Conservation (phyloP, 53 echinoderm and acorn worm species). For the Patiria pectinifera region DNA sequence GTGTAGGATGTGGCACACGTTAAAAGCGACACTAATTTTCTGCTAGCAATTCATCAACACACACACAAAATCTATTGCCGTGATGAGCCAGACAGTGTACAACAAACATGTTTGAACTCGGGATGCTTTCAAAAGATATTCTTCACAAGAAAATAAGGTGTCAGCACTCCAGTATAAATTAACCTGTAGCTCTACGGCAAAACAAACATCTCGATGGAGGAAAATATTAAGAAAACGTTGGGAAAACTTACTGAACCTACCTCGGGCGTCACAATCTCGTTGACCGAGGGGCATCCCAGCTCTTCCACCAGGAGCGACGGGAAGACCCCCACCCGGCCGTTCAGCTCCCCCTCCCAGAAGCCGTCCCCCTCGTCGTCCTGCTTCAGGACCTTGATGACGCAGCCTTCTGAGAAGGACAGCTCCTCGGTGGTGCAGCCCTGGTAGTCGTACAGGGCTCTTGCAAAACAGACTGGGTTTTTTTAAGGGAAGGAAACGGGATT, state of each 20-base stretch:
- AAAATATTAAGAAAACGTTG: not conserved
- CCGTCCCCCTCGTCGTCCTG: constrained; percentile 96
- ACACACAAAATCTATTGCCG: too few species aligned
- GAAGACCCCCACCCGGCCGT: constrained; percentile 90
- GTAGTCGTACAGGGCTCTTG: constrained; percentile 92
- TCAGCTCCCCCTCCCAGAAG: constrained; percentile 96
- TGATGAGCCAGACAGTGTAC: too few species aligned
- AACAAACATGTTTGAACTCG: too few species aligned
- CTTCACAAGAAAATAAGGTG: too few species aligned
- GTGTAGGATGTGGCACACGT: too few species aligned
- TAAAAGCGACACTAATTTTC: too few species aligned
- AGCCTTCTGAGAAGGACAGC: constrained; percentile 91
- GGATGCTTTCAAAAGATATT: too few species aligned
- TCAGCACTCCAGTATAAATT: too few species aligned
- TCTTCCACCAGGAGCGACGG: constrained; percentile 96
- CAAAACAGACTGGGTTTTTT: constrained; percentile 81
- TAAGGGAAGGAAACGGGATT: not conserved
- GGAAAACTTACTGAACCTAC: constrained; percentile 25
- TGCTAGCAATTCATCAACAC: too few species aligned
- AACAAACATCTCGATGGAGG: not conserved
- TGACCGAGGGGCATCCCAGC: constrained; percentile 56
- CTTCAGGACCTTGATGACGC: constrained; percentile 84
- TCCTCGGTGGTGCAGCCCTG: constrained; percentile 86
- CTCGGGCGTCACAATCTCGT: constrained; percentile 47
- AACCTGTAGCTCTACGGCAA: too few species aligned